Percentiles rank a stretch among this genome's conserved stretches.
These are phyloP conservation scores for Knipowitschia caucasica DNA, from an alignment of 2,797 vertebrate species.

Conservation along the genomic window DNA sequence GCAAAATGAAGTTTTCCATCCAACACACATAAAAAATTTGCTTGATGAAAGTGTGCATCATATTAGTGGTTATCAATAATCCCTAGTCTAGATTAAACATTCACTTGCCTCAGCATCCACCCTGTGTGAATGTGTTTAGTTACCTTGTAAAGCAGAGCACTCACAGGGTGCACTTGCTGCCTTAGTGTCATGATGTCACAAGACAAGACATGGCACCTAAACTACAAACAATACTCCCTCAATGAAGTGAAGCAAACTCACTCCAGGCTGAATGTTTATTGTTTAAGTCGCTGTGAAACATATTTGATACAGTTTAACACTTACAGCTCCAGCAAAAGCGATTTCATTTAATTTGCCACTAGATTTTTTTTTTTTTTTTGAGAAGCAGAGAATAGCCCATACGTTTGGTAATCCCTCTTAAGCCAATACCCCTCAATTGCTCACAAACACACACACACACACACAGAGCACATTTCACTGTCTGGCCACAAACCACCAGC, in stretches of 20 bases:
- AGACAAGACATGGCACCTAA: background rate
- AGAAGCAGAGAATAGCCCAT: background rate
- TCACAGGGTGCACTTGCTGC: background rate
- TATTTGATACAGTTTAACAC: no score
- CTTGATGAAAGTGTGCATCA: no score
- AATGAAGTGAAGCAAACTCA: no score
- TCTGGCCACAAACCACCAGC: conserved; percentile 18
- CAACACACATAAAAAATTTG: no score
- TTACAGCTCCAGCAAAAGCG: no score
- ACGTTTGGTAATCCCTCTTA: conserved; percentile 8
- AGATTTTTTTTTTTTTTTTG: background rate
- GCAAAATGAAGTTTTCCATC: no score
- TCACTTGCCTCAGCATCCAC: no score
- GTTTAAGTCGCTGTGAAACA: no score
- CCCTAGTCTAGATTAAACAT: no score
- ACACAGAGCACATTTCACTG: conserved; percentile 10
- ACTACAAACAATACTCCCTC: no score
- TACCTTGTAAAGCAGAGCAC: background rate
- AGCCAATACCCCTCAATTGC: conserved; percentile 1
- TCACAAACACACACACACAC: conserved; percentile 10
- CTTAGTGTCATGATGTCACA: background rate
- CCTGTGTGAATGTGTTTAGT: background rate
- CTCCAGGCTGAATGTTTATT: no score
- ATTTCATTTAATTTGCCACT: background rate
- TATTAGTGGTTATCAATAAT: no score